Conservation (phyloP, 2,888 invertebrate genomes). For the Cryptus armator region DNA sequence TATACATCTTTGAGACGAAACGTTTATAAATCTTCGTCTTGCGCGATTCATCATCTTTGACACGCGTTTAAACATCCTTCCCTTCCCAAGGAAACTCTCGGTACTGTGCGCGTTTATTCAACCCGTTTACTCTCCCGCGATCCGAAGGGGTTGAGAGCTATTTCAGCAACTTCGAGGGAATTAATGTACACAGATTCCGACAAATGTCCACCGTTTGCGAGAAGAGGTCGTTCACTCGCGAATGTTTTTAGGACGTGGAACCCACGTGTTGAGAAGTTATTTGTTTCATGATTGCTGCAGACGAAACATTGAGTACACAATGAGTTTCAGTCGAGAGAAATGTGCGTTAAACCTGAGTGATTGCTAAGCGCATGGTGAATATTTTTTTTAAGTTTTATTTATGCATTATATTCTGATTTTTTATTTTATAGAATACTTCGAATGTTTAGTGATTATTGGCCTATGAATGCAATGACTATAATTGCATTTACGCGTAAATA, state of each 20-base stretch:
- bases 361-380: neutral
- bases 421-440: too few relatives aligned
- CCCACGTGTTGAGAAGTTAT: neutral
- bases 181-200: conserved; percentile 10
- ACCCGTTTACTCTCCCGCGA: conserved; percentile 5
- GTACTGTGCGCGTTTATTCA: neutral
- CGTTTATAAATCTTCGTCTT: conserved; percentile 43
- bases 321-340: too few relatives aligned
- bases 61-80: conserved; percentile 34
- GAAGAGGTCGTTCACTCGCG: conserved; percentile 8
- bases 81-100: neutral
- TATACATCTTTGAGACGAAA: conserved; percentile 15
- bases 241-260: neutral
- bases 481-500: too few relatives aligned
- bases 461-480: too few relatives aligned
- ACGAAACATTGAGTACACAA: neutral
- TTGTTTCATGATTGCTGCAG: neutral
- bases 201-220: conserved; percentile 4
- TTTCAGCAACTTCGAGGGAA: neutral
- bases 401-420: too few relatives aligned
- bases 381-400: neutral
- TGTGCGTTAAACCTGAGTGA: too few relatives aligned
- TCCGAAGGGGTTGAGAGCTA: conserved; percentile 1
- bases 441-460: too few relatives aligned
- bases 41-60: conserved; percentile 51